These are phyloP conservation scores for Mesochorus sp. DNA, from an alignment of 2,888 invertebrate genomes.

Conservation along the genomic window DNA sequence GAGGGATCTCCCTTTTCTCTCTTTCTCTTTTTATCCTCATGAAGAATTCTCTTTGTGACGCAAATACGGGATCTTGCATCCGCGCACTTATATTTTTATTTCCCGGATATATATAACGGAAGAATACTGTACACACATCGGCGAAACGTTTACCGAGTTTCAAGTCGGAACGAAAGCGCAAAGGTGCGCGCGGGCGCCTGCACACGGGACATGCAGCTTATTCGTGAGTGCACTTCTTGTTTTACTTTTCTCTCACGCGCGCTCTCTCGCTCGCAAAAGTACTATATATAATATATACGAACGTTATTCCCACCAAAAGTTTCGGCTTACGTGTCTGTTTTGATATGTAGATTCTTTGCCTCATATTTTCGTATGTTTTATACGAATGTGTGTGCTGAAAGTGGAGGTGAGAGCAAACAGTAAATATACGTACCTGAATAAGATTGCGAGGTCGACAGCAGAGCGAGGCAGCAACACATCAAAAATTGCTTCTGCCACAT, in stretches of 20 bases:
- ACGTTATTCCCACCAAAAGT: conserved; percentile 26
- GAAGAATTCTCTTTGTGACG: no score
- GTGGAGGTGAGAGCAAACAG: neutral
- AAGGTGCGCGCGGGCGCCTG: neutral
- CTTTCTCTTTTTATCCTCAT: no score
- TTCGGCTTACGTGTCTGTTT: conserved; percentile 1
- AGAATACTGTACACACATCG: no score
- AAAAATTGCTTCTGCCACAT: conserved; percentile 80
- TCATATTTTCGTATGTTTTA: neutral
- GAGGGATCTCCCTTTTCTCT: no score
- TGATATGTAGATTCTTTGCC: neutral
- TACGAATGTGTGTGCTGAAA: neutral
- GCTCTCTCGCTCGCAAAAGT: no score
- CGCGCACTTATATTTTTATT: no score
- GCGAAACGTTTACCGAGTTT: neutral
- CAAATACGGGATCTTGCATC: no score
- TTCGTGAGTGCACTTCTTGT: neutral
- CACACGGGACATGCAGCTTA: conserved; percentile 14
- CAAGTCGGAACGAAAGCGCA: neutral
- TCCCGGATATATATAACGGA: no score
- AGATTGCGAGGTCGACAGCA: conserved; percentile 76
- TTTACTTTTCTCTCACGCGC: neutral
- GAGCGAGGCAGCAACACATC: conserved; percentile 78
- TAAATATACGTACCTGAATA: conserved; percentile 72
- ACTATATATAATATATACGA: no score